phyloP scores from a whole-genome alignment of 2,797 vertebrate genomes.

The Melanotaenia trifasciata region DNA sequence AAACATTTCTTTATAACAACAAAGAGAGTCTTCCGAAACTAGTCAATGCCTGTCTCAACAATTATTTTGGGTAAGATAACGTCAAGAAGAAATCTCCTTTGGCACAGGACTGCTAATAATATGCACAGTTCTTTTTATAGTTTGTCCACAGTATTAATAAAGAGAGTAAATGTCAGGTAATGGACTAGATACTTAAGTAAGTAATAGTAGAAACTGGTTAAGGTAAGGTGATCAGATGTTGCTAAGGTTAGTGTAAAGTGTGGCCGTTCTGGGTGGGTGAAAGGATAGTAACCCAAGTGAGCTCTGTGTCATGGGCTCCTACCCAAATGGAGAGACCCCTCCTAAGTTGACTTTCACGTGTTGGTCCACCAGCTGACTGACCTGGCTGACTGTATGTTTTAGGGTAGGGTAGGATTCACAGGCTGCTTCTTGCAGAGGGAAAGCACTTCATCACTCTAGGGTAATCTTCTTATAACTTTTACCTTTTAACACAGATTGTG shows the following conservation, averaged over 20 bases:
- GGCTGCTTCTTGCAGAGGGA: constrained; percentile 39
- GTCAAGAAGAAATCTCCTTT: background rate
- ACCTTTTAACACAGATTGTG: constrained; percentile 10
- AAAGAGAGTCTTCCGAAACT: background rate
- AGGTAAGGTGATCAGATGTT: constrained; percentile 24
- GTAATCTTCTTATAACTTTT: constrained; percentile 24
- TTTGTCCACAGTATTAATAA: background rate
- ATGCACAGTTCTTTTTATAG: background rate
- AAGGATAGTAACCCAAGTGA: constrained; percentile 57
- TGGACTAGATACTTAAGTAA: background rate
- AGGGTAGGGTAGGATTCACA: constrained; percentile 59
- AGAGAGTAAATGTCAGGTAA: background rate
- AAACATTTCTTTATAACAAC: background rate
- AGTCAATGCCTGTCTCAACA: background rate
- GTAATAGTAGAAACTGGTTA: background rate
- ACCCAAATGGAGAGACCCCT: constrained; percentile 65
- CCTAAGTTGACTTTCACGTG: constrained; percentile 64
- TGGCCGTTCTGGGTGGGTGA: constrained; percentile 51
- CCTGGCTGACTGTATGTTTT: constrained; percentile 55
- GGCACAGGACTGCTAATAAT: background rate
- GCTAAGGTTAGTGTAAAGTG: constrained; percentile 38
- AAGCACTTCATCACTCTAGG: constrained; percentile 34
- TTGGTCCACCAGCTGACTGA: constrained; percentile 71
- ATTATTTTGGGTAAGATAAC: background rate
- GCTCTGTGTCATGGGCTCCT: constrained; percentile 57